phyloP scores from a whole-genome alignment of 2,888 invertebrate genomes.

The Aporophyla nigra region DNA sequence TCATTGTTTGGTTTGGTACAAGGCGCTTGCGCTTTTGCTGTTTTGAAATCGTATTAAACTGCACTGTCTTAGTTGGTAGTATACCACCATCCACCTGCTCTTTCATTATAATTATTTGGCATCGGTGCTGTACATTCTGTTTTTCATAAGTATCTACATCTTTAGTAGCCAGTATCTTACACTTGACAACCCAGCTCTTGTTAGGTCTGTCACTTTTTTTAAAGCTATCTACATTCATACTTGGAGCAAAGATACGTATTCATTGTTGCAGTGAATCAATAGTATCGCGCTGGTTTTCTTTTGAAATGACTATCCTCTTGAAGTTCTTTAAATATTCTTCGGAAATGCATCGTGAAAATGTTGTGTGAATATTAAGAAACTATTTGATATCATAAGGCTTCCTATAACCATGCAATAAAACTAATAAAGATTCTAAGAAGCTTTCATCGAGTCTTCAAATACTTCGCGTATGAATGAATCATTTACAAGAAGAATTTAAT shows the following conservation, averaged over 20 bases:
- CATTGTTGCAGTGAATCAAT: neutral
- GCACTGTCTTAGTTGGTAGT: too few species aligned
- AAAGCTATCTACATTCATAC: neutral
- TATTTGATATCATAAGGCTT: slow-evolving; percentile 12
- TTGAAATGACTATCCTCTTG: neutral
- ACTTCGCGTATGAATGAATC: neutral
- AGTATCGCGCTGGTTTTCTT: neutral
- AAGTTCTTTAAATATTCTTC: neutral
- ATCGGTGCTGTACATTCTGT: neutral
- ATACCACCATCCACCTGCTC: neutral
- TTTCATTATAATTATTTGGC: neutral
- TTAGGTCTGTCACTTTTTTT: neutral
- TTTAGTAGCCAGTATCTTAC: neutral
- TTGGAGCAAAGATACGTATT: neutral
- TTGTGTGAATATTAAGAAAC: neutral
- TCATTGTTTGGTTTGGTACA: slow-evolving; percentile 27
- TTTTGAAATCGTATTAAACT: neutral
- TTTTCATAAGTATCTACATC: neutral
- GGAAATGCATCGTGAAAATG: neutral
- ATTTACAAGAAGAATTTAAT: slow-evolving; percentile 10
- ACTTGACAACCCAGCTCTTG: neutral
- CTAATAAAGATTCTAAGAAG: slow-evolving; percentile 21
- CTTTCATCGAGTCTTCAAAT: slow-evolving; percentile 11
- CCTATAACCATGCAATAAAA: neutral
- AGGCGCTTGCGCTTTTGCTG: neutral